Evolutionary conservation across 1,140 invertebrate genomes (phyloP), one percentile per base, ranked within the genome.

Genomic region (Antheraea mylitta): DNA sequence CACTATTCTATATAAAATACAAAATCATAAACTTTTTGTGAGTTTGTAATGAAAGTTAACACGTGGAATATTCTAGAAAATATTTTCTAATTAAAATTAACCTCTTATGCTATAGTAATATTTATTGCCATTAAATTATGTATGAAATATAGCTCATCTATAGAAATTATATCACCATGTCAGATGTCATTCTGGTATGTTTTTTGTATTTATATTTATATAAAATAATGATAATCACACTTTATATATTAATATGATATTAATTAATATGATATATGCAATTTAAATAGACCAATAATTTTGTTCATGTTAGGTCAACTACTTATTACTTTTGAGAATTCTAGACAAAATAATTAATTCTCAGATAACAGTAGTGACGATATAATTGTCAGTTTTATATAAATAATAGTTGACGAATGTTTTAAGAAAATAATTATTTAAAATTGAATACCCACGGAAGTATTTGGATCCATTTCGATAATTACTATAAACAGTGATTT

Each of bases 401-500:
- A 42, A 7, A 42, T 10, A 16, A 53, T 53, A 53, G 16, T 16
- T 53, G 45, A 53, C 38, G 16, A n/a, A 53, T 16, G 9, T 53
- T 53, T 53, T 53, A 53, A 53, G n/a, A 30, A 30, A 30, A 30
- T 30, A 30, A 30, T 53, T 53, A 16, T 53, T 53, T 0, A 6
- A 45, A 48, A 3, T 38, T 65, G 11, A 19, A 65, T 38, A 53
- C 45, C 13, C 45, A 48, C 45, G 64, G 16, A 65, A 42, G 53
- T 65, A 48, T 79, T 74, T 58, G 59, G 78, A 79, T 71, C 77
- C 74, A 75, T 71, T 82, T 83, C 79, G 77, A 72, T 78, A 71
- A 68, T 81, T 72, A 83, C 70, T 71, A 62, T 80, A 78, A 77
- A 72, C 78, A 74, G 77, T 87, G 77, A 81, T 83, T 84, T 72